Conservation (phyloP, 1,140 invertebrate genomes). For the Heliconius melpomene region DNA sequence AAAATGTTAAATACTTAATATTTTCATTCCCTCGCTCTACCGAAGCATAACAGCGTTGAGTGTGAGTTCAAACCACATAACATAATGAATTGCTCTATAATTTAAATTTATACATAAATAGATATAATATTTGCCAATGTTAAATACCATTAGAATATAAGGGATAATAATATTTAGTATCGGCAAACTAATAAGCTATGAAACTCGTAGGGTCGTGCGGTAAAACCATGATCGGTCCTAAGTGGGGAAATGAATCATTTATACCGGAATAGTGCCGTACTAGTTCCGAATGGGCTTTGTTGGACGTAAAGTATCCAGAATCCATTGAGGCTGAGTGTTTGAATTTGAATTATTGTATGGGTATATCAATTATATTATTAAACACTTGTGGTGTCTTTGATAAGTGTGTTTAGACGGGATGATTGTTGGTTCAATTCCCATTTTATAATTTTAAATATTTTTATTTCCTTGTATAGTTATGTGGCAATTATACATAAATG, state of each 20-base stretch:
- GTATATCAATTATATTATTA: background rate
- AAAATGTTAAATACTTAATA: too few relatives aligned
- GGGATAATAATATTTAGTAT: background rate
- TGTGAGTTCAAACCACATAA: too few relatives aligned
- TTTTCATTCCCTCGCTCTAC: too few relatives aligned
- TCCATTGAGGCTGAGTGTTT: slow-evolving; percentile 12
- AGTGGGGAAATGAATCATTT: slow-evolving; percentile 30
- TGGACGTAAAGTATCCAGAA: slow-evolving; percentile 9
- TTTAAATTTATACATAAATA: background rate
- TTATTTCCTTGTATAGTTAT: too few relatives aligned
- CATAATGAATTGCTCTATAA: too few relatives aligned
- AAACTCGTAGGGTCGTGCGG: background rate
- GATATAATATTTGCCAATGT: background rate
- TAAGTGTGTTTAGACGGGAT: background rate
- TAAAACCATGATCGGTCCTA: slow-evolving; percentile 6
- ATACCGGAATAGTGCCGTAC: slow-evolving; percentile 5
- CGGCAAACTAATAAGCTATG: slow-evolving; percentile 11
- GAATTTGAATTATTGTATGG: slow-evolving; percentile 17
- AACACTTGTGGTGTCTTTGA: background rate
- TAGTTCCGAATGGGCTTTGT: slow-evolving; percentile 23
- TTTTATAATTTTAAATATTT: too few relatives aligned
- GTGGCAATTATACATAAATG: too few relatives aligned
- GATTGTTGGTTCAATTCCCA: background rate
- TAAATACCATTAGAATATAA: background rate
- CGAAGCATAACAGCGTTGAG: too few relatives aligned